Base-by-base conservation (phyloP, 2,797 vertebrate genomes). In the Xerus rutilus region DNA sequence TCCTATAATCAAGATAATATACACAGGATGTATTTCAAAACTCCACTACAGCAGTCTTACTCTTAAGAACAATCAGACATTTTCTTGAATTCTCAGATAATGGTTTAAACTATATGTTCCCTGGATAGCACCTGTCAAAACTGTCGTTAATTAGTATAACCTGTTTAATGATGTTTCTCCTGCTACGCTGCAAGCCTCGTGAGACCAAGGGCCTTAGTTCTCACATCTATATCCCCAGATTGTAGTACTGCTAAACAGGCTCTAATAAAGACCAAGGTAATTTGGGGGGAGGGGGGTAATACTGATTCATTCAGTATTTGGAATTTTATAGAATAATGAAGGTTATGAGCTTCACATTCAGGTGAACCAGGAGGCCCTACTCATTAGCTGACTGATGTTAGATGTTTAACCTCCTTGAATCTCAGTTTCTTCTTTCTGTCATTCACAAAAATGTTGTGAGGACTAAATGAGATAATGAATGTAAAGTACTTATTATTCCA, bases 121-220 rank as follows among this genome's bases (percentile, higher is more conserved):
- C 28, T 25, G 35, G 32, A 67, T 74, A 73, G 52, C 43, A 73
- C 47, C 83, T 89, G 74, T 70, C 96, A 94, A 70, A 78, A 91
- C 14, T 67, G 45, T 64, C 72, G 73, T 70, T 95, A 77, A 93
- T 95, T 92, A 73, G 35, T 30, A 45, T 65, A 86, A 70, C n/a
- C 52, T 91, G 45, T 74, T 96, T 95, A 96, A 97, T 70, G 67
- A 77, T 62, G 72, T 69, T 84, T n/a, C 85, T 90, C 45, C 76
- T 54, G 65, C 28, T 65, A 59, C 0, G 35, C 35, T 54, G 35
- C 13, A 81, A 81, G 9, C 30, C 39, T 94, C 74, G 9, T 21
- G 69, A 79, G 59, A 88, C 47, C 25, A 39, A 45, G 32, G 28
- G 73, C 25, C 49, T 47, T 39, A 10, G 43, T 62, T 83, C 30